Evolutionary conservation across 2,888 invertebrate species (phyloP).

Genomic region (Tetragonula carbonaria): DNA sequence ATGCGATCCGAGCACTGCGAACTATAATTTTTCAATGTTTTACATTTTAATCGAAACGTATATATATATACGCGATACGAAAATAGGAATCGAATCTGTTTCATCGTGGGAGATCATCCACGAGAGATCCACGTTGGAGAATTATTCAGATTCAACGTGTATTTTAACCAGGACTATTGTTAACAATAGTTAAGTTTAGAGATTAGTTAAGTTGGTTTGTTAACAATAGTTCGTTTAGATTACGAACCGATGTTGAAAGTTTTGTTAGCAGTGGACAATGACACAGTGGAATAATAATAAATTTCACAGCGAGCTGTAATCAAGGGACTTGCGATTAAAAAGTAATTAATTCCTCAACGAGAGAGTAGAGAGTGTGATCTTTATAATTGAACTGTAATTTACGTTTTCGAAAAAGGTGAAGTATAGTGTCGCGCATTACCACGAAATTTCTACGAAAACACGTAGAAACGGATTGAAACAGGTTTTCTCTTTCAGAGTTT

Average conservation of each 20-base stretch:
- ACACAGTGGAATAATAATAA: constrained; percentile 16
- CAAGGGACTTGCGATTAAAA: constrained; percentile 2
- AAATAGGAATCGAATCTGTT: background rate
- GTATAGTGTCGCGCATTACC: too few relatives aligned
- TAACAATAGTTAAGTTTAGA: background rate
- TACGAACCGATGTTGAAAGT: background rate
- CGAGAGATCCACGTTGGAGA: background rate
- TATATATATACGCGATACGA: background rate
- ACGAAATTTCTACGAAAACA: background rate
- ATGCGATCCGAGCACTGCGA: background rate
- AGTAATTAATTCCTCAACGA: background rate
- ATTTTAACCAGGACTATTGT: background rate
- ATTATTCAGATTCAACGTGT: background rate
- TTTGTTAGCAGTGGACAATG: background rate
- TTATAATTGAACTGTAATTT: background rate
- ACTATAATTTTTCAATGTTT: background rate
- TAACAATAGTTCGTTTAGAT: background rate
- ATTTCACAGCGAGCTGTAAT: background rate
- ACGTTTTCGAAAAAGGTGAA: background rate
- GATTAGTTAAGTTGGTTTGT: too few relatives aligned
- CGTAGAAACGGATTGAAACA: background rate
- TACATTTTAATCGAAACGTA: constrained; percentile 3
- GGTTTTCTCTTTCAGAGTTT: background rate
- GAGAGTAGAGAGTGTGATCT: background rate
- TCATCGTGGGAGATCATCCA: too few relatives aligned